Percentiles rank a stretch among this genome's conserved stretches.
Evolutionary conservation across 2,888 invertebrate species (phyloP).

Genomic region (Bhutanitis thaidina): DNA sequence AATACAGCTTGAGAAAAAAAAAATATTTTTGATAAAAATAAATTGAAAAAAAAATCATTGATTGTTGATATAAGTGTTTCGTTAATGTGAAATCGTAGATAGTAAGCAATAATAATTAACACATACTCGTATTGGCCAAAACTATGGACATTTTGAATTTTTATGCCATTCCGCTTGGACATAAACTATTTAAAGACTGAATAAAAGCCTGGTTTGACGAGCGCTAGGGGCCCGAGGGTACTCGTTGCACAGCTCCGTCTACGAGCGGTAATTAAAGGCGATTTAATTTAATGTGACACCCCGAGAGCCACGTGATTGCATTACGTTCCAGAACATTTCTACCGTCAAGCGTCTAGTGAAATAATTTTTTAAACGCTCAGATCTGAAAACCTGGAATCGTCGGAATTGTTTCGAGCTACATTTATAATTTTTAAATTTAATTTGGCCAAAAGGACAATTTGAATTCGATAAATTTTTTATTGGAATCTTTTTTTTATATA

Average conservation of each 20-base stretch:
- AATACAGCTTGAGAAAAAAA: too few relatives aligned
- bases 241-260: slow-evolving; percentile 19
- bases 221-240: slow-evolving; percentile 19
- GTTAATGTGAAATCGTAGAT: too few relatives aligned
- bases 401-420: background rate
- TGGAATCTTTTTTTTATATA: too few relatives aligned
- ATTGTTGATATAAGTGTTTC: too few relatives aligned
- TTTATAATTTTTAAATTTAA: background rate
- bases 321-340: background rate
- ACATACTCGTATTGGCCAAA: too few relatives aligned
- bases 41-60: too few relatives aligned
- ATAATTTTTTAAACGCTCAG: slow-evolving; percentile 2
- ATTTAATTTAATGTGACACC: slow-evolving; percentile 61
- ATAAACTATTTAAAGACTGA: slow-evolving; percentile 10
- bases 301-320: slow-evolving; percentile 54
- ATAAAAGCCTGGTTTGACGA: slow-evolving; percentile 12
- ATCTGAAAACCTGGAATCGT: background rate
- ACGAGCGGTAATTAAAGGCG: slow-evolving; percentile 55
- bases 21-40: too few relatives aligned
- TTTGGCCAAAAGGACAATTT: too few relatives aligned
- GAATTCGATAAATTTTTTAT: too few relatives aligned
- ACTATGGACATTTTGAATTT: background rate
- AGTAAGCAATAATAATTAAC: too few relatives aligned
- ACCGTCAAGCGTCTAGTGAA: background rate
- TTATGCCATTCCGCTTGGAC: too few relatives aligned